Percentiles rank a stretch among this genome's conserved stretches.
Evolutionary conservation across 2,113 vertebrate species (phyloP).

Genomic region (Thalassoma bifasciatum): DNA sequence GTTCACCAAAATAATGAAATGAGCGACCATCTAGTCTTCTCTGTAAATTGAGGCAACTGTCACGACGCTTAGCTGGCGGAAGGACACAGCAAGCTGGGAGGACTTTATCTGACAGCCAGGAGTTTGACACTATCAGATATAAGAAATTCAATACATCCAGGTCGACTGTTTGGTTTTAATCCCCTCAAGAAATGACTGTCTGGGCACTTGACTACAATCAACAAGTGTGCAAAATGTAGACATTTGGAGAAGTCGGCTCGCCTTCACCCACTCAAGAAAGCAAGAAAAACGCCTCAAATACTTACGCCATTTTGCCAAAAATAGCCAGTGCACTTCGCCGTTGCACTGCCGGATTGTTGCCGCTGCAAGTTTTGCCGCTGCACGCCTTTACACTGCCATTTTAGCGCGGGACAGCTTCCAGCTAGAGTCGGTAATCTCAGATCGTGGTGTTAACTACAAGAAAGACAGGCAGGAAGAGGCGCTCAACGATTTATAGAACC

Average conservation of each 20-base stretch:
- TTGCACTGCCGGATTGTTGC: constrained; percentile 82
- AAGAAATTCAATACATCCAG: no score
- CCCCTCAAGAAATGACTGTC: no score
- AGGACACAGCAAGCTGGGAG: neutral
- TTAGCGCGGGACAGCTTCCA: constrained; percentile 22
- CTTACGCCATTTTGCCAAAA: constrained; percentile 87
- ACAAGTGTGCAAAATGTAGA: constrained; percentile 19
- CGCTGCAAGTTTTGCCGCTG: constrained; percentile 77
- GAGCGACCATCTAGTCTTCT: neutral
- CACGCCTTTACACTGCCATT: constrained; percentile 81
- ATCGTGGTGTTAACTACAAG: accelerated
- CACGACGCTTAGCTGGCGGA: accelerated
- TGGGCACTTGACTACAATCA: neutral
- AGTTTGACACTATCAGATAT: constrained; percentile 6
- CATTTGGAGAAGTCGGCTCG: neutral
- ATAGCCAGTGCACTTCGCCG: constrained; percentile 80
- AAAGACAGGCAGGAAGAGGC: accelerated
- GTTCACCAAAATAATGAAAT: no score
- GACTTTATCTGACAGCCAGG: neutral
- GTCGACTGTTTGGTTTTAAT: no score
- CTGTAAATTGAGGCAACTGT: neutral
- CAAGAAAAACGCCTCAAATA: constrained; percentile 24
- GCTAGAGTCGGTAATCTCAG: accelerated
- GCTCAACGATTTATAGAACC: constrained; percentile 2
- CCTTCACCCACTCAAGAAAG: accelerated